phyloP scores from a whole-genome alignment of 2,888 invertebrate species.

The Agonum fuliginosum region DNA sequence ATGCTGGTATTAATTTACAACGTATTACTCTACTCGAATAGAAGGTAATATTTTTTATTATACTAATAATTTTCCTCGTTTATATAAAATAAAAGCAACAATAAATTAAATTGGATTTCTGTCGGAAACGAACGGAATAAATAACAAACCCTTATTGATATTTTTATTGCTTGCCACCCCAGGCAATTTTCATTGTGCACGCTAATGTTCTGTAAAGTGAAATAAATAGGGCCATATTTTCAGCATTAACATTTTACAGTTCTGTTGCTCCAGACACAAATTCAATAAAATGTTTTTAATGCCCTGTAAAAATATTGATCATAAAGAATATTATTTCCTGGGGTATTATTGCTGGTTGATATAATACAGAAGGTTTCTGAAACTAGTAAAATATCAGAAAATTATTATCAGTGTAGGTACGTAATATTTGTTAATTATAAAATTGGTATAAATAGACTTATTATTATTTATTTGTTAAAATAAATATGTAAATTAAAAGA shows the following conservation, averaged over 20 bases:
- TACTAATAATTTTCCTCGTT: background rate
- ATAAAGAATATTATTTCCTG: constrained; percentile 19
- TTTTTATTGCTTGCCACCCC: background rate
- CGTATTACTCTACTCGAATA: too few species aligned
- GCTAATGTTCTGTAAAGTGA: constrained; percentile 1
- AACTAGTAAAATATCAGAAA: background rate
- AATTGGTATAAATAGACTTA: too few species aligned
- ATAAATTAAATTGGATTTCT: background rate
- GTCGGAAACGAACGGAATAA: background rate
- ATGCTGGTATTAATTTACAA: too few species aligned
- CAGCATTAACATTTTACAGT: constrained; percentile 11
- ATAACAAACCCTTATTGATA: background rate
- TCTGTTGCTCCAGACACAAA: background rate
- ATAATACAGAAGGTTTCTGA: background rate
- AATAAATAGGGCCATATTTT: constrained; percentile 1
- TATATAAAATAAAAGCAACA: background rate
- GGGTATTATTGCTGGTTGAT: constrained; percentile 1
- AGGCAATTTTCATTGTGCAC: background rate
- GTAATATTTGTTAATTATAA: too few species aligned
- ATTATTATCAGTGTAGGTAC: too few species aligned
- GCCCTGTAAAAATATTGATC: background rate
- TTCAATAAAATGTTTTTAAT: constrained; percentile 17
- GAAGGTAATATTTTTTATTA: too few species aligned
- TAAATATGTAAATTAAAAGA: too few species aligned
- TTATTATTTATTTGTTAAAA: too few species aligned